Base-by-base conservation (phyloP, 2,888 invertebrate species). In the Epicampocera succincta region DNA sequence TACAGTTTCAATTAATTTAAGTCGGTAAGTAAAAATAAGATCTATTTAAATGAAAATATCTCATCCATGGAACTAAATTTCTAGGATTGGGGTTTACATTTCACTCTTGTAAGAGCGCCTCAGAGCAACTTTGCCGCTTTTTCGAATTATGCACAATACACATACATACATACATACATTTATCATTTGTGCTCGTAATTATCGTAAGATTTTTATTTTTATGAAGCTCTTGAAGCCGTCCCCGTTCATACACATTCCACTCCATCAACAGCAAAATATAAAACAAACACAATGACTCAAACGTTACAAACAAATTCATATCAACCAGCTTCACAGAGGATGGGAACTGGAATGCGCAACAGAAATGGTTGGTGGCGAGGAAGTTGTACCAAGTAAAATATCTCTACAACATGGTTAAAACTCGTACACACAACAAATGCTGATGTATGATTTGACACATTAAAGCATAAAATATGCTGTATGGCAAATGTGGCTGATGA, bases 371-470 rank as follows among this genome's bases (percentile, higher is more conserved):
- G 21, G 13, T n/a, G n/a, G 11, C 6, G 19, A 1, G 17, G n/a
- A 2, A 52, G 68, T 12, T 33, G n/a, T 3, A 29, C 13, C 13
- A 61, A 29, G 15, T 48, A 17, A 63, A 68, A 29, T 54, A 60
- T 61, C 33, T 33, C 6, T 38, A 56, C 33, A 69, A 68, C 61
- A 66, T 61, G 58, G 71, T 71, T 68, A 61, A 65, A 25, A 17
- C 78, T 48, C n/a, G n/a, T n/a, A n/a, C n/a, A n/a, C 25, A 40
- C 82, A 82, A 80, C 85, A 87, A 87, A 87, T 87, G 87, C 88
- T 87, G 87, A 88, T 84, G 86, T 86, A 86, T 85, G 87, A 88
- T 88, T 88, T 88, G 87, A 87, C 88, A 88, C 87, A 88, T 86
- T 88, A 87, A 88, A 88, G 87, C 87, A 88, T 88, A 88, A 88